Evolutionary conservation across 2,888 invertebrate species (phyloP).

Genomic region (Elysia crispata): DNA sequence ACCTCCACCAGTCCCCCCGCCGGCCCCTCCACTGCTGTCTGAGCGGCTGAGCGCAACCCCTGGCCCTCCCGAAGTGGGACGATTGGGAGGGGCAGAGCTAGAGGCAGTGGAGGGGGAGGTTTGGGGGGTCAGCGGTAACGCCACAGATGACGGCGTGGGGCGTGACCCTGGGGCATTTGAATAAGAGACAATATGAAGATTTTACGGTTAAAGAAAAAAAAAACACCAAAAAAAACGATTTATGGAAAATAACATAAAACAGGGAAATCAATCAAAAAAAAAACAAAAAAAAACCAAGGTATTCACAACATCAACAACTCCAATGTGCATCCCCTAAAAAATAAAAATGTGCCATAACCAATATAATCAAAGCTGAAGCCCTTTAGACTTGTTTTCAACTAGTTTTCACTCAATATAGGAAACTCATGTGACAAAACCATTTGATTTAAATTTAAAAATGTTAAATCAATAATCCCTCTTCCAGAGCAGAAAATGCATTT

Average conservation of each 20-base stretch:
- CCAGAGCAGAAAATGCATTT: no score
- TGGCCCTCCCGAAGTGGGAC: slow-evolving; percentile 26
- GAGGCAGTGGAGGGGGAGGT: slow-evolving; percentile 31
- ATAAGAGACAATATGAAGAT: slow-evolving; percentile 7
- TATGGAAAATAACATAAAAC: not conserved
- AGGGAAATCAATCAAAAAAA: not conserved
- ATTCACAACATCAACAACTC: no score
- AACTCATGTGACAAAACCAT: no score
- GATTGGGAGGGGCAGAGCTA: not conserved
- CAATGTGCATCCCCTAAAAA: no score
- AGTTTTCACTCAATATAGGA: no score
- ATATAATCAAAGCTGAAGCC: no score
- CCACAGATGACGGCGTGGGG: slow-evolving; percentile 34
- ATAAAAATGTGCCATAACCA: no score
- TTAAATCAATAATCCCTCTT: no score
- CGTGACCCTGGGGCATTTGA: not conserved
- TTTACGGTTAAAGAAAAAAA: not conserved
- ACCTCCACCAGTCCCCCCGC: slow-evolving; percentile 37
- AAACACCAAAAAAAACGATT: not conserved
- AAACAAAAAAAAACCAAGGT: no score
- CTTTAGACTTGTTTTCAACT: no score
- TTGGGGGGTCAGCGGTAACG: slow-evolving; percentile 30
- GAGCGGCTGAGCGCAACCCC: slow-evolving; percentile 15
- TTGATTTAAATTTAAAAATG: no score
- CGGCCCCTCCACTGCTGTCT: slow-evolving; percentile 31